Evolutionary conservation across 2,797 vertebrate species (phyloP).

Genomic region (Rachycentron canadum): DNA sequence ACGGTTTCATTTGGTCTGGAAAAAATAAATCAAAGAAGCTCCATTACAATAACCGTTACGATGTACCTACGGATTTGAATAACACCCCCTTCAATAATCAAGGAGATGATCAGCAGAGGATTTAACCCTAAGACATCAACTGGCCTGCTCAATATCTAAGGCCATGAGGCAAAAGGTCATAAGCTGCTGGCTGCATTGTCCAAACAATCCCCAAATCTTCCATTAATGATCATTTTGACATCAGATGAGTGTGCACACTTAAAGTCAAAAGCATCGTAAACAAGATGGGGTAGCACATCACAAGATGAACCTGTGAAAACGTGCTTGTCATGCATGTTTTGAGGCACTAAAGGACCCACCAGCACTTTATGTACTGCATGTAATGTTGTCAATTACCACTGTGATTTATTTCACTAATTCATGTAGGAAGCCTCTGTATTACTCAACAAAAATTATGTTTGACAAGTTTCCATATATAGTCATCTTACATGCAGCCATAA

Average conservation of each 20-base stretch:
- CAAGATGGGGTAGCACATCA: too few relatives aligned
- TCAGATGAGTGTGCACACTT: not conserved
- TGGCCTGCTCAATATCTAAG: not conserved
- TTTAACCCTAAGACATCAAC: not conserved
- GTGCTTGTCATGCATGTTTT: not conserved
- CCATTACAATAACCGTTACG: too few relatives aligned
- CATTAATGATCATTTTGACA: not conserved
- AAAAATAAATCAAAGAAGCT: not conserved
- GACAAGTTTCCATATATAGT: not conserved
- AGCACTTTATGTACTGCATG: too few relatives aligned
- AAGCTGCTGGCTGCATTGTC: not conserved
- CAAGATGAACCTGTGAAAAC: too few relatives aligned
- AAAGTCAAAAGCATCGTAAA: too few relatives aligned
- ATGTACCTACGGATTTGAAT: not conserved
- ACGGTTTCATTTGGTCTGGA: not conserved
- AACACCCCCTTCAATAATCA: not conserved
- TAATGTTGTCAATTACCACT: not conserved
- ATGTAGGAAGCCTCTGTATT: not conserved
- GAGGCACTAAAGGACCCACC: too few relatives aligned
- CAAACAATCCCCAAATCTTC: not conserved
- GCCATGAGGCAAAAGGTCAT: not conserved
- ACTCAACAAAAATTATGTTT: not conserved
- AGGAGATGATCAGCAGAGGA: not conserved
- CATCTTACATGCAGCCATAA: conserved; percentile 2
- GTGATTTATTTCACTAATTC: not conserved